Conservation (phyloP, 2,113 vertebrate genomes). For the Megalops atlanticus region DNA sequence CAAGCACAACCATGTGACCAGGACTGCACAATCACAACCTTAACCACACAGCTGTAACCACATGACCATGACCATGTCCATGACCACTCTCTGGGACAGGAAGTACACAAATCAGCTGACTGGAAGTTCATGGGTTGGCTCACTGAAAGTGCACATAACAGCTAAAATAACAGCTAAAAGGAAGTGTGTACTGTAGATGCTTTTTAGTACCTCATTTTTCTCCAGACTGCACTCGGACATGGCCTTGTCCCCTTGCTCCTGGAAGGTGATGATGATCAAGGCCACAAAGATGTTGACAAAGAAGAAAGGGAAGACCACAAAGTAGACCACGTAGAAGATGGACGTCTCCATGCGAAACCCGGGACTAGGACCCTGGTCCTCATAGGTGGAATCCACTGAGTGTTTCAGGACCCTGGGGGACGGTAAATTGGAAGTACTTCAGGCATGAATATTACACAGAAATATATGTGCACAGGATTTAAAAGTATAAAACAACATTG, state of each 20-base stretch:
- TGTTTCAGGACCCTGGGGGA: slow-evolving; percentile 90
- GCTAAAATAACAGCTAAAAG: no score
- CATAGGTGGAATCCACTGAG: slow-evolving; percentile 93
- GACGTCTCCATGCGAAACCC: slow-evolving; percentile 97
- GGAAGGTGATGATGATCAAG: slow-evolving; percentile 98
- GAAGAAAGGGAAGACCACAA: slow-evolving; percentile 99
- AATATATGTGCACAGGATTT: no score
- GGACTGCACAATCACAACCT: background rate
- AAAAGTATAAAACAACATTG: no score
- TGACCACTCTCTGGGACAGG: no score
- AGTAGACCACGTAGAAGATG: slow-evolving; percentile 99
- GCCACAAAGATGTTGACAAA: slow-evolving; percentile 99
- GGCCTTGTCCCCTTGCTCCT: slow-evolving; percentile 98
- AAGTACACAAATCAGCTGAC: no score
- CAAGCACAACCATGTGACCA: background rate
- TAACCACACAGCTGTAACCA: background rate
- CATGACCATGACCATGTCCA: background rate
- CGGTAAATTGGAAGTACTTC: background rate
- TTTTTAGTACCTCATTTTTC: slow-evolving; percentile 96
- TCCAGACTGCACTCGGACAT: slow-evolving; percentile 98
- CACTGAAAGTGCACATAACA: no score
- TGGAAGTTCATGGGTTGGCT: no score
- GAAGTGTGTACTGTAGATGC: background rate
- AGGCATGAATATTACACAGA: no score
- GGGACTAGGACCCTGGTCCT: slow-evolving; percentile 95